Base-by-base conservation (phyloP, 2,888 invertebrate genomes). In the Rotaria magnacalcarata region DNA sequence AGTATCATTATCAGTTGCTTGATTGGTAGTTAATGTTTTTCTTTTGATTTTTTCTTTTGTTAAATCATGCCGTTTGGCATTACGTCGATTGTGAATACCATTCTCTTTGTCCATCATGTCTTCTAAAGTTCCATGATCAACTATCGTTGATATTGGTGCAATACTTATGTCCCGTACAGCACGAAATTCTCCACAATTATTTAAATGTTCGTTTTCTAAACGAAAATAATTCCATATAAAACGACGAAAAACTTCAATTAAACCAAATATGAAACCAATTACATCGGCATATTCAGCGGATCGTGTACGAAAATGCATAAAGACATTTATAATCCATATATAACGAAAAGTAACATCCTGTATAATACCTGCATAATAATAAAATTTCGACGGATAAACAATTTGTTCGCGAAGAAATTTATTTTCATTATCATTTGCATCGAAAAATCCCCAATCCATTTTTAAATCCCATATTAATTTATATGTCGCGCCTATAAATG, bases 151-250 rank as follows among this genome's bases (percentile, higher is more conserved):
- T 19, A 91, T 89, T 7, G 91, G 91, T 14, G 90, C 90, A 14
- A 91, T 90, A 50, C 90, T 91, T 74, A 99, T 99, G 92, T 99
- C 99, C 10, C 99, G 92, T 0, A 99, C 98, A 16, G 99, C 99
- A 89, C 99, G 93, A 93, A 99, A 99, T 92, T 93, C 92, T 91
- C 99, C 99, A 92, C 98, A 98, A 92, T 99, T 99, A 92, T 99
- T 99, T 74, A 99, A 92, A 91, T 99, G 99, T 90, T 99, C 99
- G 92, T 99, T 99, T 92, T 99, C 99, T 89, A 99, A 91, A 0
- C 99, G 97, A 93, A 99, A 97, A 92, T 96, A 99, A 92, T 99
- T 99, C 99, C 99, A 99, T 84, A 99, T 94, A 92, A 98, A 99
- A 86, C 98, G 94, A 90, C 93, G 91, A 84, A 75, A 88, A 54